Evolutionary conservation across 2,888 invertebrate genomes (phyloP).

Genomic region (Congeria kusceri): DNA sequence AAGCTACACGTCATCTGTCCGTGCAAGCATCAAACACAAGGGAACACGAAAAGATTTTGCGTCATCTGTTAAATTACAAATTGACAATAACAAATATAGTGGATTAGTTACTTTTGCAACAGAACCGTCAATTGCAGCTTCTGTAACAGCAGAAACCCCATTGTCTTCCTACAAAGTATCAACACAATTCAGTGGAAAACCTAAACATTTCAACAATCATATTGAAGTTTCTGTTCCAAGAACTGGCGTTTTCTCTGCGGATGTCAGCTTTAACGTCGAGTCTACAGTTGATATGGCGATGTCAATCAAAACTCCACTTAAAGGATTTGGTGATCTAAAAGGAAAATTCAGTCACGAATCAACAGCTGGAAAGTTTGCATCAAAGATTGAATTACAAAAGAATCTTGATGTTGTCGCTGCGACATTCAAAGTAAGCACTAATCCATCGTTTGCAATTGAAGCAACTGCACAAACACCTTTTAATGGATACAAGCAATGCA

Average conservation of each 20-base stretch:
- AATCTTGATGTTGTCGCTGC: constrained; percentile 7
- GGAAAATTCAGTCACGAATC: constrained; percentile 43
- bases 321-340: constrained; percentile 32
- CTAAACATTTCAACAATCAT: constrained; percentile 19
- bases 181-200: constrained; percentile 8
- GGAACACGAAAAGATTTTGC: constrained; percentile 7
- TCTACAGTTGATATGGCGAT: background rate
- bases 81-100: constrained; percentile 7
- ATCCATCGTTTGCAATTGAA: constrained; percentile 29
- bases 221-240: constrained; percentile 30
- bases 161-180: constrained; percentile 19
- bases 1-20: constrained; percentile 12
- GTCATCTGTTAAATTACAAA: constrained; percentile 7
- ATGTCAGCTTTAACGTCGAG: constrained; percentile 11
- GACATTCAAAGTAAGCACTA: constrained; percentile 26
- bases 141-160: constrained; percentile 28
- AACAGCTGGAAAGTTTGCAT: constrained; percentile 16
- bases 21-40: constrained; percentile 24
- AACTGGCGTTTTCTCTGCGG: constrained; percentile 17
- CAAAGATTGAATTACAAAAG: constrained; percentile 31
- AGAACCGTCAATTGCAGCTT: constrained; percentile 12
- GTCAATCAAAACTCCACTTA: constrained; percentile 36
- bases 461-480: constrained; percentile 38
- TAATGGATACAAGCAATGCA: constrained; percentile 3
- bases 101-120: constrained; percentile 16